Evolutionary conservation across 2,113 vertebrate species (phyloP), one percentile per base, ranked within the genome.

Genomic region (Pollachius pollachius): DNA sequence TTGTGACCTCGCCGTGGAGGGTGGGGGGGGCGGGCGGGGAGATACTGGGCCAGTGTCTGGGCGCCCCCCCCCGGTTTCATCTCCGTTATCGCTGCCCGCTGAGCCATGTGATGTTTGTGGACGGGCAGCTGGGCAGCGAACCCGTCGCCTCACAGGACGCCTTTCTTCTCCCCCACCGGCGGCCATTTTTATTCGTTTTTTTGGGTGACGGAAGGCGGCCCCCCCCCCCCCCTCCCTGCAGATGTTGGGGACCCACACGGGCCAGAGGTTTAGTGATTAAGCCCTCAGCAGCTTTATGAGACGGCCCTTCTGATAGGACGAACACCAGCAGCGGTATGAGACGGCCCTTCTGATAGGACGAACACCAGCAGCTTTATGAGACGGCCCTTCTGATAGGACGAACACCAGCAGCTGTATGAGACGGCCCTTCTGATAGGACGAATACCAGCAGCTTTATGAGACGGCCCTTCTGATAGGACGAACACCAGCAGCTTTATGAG

Each of bases 61-160:
- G n/a, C 54, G 7, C 41, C 41, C 41, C 56, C 65, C 67, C 76
- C 75, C 30, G 63, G 73, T 70, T 71, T 76, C 74, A 81, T 83
- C 78, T 72, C 13, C 71, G 65, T 77, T 74, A 77, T 78, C 54
- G 17, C 79, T 83, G 75, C 71, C 70, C 73, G 75, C 71, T 76
- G 23, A 57, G 68, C 68, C 84, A 81, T 85, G 80, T 89, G 83
- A 86, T 73, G 69, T 80, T 83, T 79, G 81, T 71, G 82, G 88
- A 85, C 83, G 81, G 88, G 80, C 88, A 89, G 90, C 85, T 89
- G 85, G 80, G 71, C 68, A 57, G 18, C 74, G 77, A 87, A 86
- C 83, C 74, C 79, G 74, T 81, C 75, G 72, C 75, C 74, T 63
- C 76, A 88, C 81, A 89, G 83, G 80, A 74, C 76, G 70, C 69